A percentile compares a stretch with the other conserved stretches of the same genome.
phyloP scores from a whole-genome alignment of 1,140 invertebrate species.

The Plutomurus gul region DNA sequence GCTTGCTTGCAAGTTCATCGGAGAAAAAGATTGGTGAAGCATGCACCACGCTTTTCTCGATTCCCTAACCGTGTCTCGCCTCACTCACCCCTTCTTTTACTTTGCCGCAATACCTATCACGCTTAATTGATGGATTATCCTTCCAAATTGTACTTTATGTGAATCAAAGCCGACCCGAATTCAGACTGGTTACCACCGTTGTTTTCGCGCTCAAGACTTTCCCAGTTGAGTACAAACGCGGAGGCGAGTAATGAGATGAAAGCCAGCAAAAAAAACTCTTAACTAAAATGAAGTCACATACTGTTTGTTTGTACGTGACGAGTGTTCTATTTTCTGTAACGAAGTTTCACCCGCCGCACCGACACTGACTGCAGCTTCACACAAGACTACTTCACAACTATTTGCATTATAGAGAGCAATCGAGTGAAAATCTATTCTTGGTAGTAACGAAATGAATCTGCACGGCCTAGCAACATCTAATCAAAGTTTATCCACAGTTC shows the following conservation, averaged over 20 bases:
- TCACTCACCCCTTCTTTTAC: conserved; percentile 40
- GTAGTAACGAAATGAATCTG: too few relatives aligned
- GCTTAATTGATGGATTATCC: conserved; percentile 54
- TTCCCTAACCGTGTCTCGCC: conserved; percentile 28
- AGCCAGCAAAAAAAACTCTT: conserved; percentile 6
- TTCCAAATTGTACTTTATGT: conserved; percentile 53
- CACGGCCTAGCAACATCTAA: too few relatives aligned
- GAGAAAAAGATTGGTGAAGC: conserved; percentile 17
- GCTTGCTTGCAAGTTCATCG: not conserved
- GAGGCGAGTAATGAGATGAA: conserved; percentile 16
- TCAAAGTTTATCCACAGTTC: too few relatives aligned
- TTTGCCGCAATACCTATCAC: conserved; percentile 52
- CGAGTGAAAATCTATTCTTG: too few relatives aligned
- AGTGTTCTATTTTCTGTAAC: not conserved
- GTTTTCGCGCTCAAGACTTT: not conserved
- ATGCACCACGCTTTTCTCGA: conserved; percentile 18
- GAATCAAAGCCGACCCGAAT: conserved; percentile 45
- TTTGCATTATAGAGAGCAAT: too few relatives aligned
- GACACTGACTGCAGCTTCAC: too few relatives aligned
- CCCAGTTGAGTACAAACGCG: not conserved
- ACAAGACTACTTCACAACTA: too few relatives aligned
- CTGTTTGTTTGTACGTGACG: not conserved
- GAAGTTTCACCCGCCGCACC: too few relatives aligned
- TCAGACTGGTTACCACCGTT: not conserved
- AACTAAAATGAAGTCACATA: conserved; percentile 25